A percentile compares a stretch with the other conserved stretches of the same genome.
phyloP scores from a whole-genome alignment of 2,888 invertebrate species.

The Melikaiella ostensackeni region DNA sequence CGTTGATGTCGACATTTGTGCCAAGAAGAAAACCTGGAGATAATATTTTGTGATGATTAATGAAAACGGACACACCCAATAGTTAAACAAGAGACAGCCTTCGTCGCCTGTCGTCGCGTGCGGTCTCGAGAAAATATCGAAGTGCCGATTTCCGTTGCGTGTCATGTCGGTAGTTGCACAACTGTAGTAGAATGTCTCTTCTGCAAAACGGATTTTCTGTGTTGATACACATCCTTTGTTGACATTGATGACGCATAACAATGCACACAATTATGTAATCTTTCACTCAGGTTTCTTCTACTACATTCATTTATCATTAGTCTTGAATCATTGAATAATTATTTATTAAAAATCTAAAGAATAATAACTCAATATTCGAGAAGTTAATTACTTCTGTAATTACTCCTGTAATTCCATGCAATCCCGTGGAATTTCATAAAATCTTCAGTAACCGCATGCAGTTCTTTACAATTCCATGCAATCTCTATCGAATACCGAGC shows the following conservation, averaged over 20 bases:
- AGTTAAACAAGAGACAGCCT: conserved; percentile 36
- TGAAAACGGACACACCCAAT: conserved; percentile 21
- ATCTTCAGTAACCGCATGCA: no score
- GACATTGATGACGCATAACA: conserved; percentile 46
- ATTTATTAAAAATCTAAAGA: not conserved
- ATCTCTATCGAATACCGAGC: no score
- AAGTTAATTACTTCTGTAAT: no score
- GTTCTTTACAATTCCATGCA: no score
- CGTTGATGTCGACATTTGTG: not conserved
- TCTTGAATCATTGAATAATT: not conserved
- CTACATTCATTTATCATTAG: not conserved
- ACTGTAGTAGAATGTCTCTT: conserved; percentile 9
- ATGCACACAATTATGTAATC: conserved; percentile 42
- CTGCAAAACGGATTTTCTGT: conserved; percentile 47
- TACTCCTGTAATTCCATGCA: no score
- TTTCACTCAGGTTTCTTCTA: conserved; percentile 17
- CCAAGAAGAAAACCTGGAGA: not conserved
- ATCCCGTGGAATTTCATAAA: no score
- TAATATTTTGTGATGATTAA: not conserved
- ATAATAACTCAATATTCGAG: no score
- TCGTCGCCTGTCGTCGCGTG: conserved; percentile 24
- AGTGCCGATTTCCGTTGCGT: conserved; percentile 39
- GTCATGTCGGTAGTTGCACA: conserved; percentile 42
- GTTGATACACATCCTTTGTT: conserved; percentile 23
- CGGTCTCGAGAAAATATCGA: conserved; percentile 26